phyloP scores from a whole-genome alignment of 2,113 vertebrate species.

The Setophaga kirtlandii region DNA sequence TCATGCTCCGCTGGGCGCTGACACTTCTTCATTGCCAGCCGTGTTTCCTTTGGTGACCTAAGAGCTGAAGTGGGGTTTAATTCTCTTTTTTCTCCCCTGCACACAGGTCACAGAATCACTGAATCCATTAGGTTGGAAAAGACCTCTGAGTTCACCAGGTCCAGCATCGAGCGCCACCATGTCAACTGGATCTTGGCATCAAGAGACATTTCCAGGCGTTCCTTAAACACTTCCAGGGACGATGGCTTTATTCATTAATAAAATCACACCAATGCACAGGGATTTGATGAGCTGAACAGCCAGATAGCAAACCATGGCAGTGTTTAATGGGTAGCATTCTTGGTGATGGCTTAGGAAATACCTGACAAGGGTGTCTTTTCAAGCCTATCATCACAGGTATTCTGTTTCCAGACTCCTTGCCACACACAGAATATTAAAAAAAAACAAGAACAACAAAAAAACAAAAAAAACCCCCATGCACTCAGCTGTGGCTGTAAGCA shows the following conservation, averaged over 20 bases:
- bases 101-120: not conserved
- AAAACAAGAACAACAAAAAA: not conserved
- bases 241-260: accelerated
- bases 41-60: accelerated
- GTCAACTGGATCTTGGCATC: not conserved
- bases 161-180: not conserved
- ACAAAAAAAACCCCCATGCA: not conserved
- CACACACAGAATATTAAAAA: not conserved
- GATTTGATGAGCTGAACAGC: not conserved
- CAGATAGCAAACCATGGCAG: not conserved
- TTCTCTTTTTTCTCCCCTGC: accelerated
- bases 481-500: not conserved
- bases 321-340: not conserved
- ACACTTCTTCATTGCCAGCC: accelerated
- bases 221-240: not conserved
- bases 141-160: not conserved
- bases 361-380: not conserved
- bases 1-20: accelerated
- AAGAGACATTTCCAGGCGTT: not conserved
- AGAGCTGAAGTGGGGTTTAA: not conserved
- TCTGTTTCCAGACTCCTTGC: not conserved
- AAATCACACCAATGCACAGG: not conserved
- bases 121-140: not conserved
- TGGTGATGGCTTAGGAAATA: accelerated
- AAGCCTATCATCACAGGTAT: not conserved